A percentile compares a stretch with the other conserved stretches of the same genome.
Conservation (phyloP, 35 echinoderm and acorn worm species). For the Antedon bifida region DNA sequence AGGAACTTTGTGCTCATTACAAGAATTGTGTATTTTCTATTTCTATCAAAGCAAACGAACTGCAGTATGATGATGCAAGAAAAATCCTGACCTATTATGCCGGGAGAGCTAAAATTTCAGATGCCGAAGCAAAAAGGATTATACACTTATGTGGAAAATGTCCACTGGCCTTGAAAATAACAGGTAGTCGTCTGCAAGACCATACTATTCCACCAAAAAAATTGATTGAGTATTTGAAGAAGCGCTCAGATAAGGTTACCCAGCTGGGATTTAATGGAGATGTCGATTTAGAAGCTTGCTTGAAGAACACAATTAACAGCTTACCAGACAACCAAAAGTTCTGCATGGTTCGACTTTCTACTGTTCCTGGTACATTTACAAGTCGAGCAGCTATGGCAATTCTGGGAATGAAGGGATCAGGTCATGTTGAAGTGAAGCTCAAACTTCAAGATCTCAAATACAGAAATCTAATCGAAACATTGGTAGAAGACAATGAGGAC, state of each 20-base stretch:
- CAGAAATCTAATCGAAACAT: slow-evolving; percentile 55
- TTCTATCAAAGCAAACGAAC: slow-evolving; percentile 28
- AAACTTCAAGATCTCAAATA: slow-evolving; percentile 70
- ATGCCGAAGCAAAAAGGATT: slow-evolving; percentile 32
- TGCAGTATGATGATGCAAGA: slow-evolving; percentile 57
- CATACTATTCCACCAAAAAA: slow-evolving; percentile 48
- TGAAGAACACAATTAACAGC: slow-evolving; percentile 36
- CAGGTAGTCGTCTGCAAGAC: slow-evolving; percentile 67
- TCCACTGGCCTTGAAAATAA: slow-evolving; percentile 63
- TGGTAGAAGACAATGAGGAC: slow-evolving; percentile 35
- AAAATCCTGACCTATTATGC: slow-evolving; percentile 63
- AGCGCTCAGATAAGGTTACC: slow-evolving; percentile 1
- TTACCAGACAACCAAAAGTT: slow-evolving; percentile 28
- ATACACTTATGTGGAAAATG: slow-evolving; percentile 47
- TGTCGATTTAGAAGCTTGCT: slow-evolving; percentile 43
- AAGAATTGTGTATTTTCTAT: background rate
- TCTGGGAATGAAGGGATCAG: slow-evolving; percentile 23
- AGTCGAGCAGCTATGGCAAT: slow-evolving; percentile 62
- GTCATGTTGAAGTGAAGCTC: slow-evolving; percentile 49
- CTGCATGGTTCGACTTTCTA: slow-evolving; percentile 47
- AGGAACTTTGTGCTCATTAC: background rate
- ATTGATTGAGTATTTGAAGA: slow-evolving; percentile 39
- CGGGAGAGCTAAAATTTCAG: slow-evolving; percentile 22
- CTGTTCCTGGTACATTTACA: slow-evolving; percentile 79
- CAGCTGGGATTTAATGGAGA: slow-evolving; percentile 35